Conservation (phyloP, 2,888 invertebrate genomes). For the Drosophila barbarae region DNA sequence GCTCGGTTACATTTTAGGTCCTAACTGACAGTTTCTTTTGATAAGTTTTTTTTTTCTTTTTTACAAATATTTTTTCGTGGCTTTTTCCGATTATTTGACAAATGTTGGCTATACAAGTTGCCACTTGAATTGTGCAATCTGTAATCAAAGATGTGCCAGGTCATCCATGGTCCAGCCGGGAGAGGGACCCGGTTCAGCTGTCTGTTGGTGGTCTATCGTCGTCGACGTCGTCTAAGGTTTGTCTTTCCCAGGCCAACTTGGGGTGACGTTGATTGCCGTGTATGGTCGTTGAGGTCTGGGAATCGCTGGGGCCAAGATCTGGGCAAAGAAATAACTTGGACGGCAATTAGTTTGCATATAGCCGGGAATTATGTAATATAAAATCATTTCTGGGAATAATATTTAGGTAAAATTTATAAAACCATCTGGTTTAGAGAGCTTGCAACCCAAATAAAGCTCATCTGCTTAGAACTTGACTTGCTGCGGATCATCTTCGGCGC, state of each 20-base stretch:
- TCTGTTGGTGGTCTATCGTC: constrained; percentile 28
- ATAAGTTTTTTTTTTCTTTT: constrained; percentile 21
- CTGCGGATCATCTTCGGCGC: constrained; percentile 11
- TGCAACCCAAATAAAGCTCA: background rate
- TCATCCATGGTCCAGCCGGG: constrained; percentile 45
- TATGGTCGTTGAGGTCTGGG: constrained; percentile 14
- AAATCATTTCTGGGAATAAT: no score
- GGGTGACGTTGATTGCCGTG: constrained; percentile 27
- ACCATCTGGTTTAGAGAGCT: background rate
- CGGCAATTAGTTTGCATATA: constrained; percentile 14
- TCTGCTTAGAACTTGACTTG: background rate
- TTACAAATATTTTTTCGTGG: background rate
- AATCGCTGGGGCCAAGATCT: constrained; percentile 1
- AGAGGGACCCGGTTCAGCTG: constrained; percentile 10
- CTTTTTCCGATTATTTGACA: constrained; percentile 30
- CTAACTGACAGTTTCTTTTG: constrained; percentile 40
- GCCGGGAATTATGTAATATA: constrained; percentile 1
- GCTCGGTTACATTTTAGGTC: constrained; percentile 38
- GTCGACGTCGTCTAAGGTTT: constrained; percentile 17
- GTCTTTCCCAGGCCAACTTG: constrained; percentile 29
- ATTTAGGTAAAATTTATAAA: background rate
- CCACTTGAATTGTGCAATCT: constrained; percentile 37
- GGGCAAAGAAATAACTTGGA: background rate
- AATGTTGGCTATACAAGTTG: constrained; percentile 14
- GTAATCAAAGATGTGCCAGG: constrained; percentile 49